Evolutionary conservation across 2,888 invertebrate genomes (phyloP).

Genomic region (Hemistola chrysoprasaria): DNA sequence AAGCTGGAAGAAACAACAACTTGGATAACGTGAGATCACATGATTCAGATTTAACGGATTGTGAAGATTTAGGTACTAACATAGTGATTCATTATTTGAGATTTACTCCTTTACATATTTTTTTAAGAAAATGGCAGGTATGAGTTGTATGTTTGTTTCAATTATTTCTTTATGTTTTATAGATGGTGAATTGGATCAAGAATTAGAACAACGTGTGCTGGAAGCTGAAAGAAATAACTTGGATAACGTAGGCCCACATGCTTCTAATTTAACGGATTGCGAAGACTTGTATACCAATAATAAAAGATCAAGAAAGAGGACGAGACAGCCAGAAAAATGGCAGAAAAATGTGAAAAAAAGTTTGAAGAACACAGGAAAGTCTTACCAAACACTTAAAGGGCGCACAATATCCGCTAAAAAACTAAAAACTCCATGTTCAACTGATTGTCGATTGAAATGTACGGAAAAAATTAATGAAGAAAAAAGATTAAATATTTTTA

Average conservation of each 20-base stretch:
- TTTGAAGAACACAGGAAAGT: conserved; percentile 7
- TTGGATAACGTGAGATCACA: not conserved
- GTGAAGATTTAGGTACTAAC: not conserved
- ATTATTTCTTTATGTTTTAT: not conserved
- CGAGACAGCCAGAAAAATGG: not conserved
- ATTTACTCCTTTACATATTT: no score
- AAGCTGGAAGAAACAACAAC: not conserved
- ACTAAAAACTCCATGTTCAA: conserved; percentile 4
- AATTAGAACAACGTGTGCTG: not conserved
- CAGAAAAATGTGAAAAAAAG: conserved; percentile 6
- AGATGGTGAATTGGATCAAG: conserved; percentile 2
- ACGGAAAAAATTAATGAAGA: conserved; percentile 2
- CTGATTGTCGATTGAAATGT: conserved; percentile 1
- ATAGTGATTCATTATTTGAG: no score
- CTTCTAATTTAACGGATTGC: not conserved
- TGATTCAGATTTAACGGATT: conserved; percentile 1
- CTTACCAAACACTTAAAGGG: conserved; percentile 8
- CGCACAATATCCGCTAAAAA: conserved; percentile 7
- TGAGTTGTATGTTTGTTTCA: no score
- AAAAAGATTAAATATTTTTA: conserved; percentile 1
- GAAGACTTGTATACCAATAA: not conserved
- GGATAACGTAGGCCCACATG: not conserved
- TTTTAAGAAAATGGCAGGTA: no score
- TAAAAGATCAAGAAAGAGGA: conserved; percentile 3
- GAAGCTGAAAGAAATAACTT: no score